Evolutionary conservation across 2,113 vertebrate species (phyloP), one percentile per base, ranked within the genome.

Genomic region (Callospermophilus lateralis): DNA sequence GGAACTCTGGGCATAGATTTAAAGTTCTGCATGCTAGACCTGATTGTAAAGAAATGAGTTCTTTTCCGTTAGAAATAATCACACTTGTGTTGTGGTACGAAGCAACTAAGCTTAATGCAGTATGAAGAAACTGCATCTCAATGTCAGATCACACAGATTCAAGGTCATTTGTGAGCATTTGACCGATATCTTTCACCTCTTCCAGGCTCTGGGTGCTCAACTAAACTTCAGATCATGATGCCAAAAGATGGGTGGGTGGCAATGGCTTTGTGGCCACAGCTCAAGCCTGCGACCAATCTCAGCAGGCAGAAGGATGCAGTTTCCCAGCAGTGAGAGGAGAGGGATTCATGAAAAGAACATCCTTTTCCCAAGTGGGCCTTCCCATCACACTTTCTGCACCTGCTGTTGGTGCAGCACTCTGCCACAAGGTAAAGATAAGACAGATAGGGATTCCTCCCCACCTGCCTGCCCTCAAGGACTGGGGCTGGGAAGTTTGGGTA

Each of bases 281-380:
- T 45, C 11, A 1, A 0, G 8, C 19, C 24, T 13, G 8, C 8
- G 1, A n/a, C 70, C 20, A 0, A 3, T 8, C 1, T 39, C 37
- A 22, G 74, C 8, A 37, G 70, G n/a, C 45, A 24, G 84, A 58
- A 61, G 37, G 58, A 42, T 0, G 11, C 1, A 0, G 68, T 5
- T 80, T 86, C 45, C 16, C 10, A 10, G 76, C 0, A 0, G 37
- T 5, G 61, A 19, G 61, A 24, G 58, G 61, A 12, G 37, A 39
- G 11, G 10, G 19, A 17, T 8, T 89, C 63, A 20, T 83, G 22
- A 32, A 8, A 42, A 91, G 77, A 67, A 8, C 26, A 37, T 37
- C 58, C 63, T 92, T 73, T 68, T 34, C 67, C 58, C 0, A 26
- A 72, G 30, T 1, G 4, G 0, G 1, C 6, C 30, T 34, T 26